Base-by-base conservation (phyloP, 2,797 vertebrate species). In the Sorex maritimensis region DNA sequence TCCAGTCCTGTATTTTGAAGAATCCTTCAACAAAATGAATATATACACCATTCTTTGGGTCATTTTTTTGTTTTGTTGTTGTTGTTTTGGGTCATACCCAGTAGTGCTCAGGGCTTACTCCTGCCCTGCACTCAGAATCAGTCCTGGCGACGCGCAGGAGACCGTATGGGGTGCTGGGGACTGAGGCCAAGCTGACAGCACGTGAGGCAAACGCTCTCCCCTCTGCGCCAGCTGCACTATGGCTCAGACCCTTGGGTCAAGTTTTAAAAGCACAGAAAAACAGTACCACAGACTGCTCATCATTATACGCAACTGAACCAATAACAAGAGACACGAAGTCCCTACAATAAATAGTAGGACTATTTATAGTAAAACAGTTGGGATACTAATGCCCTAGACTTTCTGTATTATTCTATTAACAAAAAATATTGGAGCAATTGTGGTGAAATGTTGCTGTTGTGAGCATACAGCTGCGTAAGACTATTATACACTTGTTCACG, bases 381-480 rank as follows among this genome's bases (percentile, higher is more conserved):
- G 4, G 55, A 52, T 46, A 65, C 6, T 73, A 71, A 79, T 67
- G 61, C 72, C 11, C 13, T 17, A 26, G 15, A 84, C 65, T 49
- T 63, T 34, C 15, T 86, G 21, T 68, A 93, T 26, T 72, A 75
- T 58, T 85, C 52, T 80, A 87, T 77, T 67, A 88, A 79, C 19
- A 92, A 92, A 92, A 92, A 86, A 86, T 52, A 88, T 5, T 63
- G 30, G 85, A 78, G 52, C n/a, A 63, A 93, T 72, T 84, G 80
- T 44, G 71, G 80, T 44, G 79, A 19, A 72, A 15, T 55, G 55
- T 52, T 92, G 86, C n/a, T 72, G 49, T 11, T 90, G 21, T 58
- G 69, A 46, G 24, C 55, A 34, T 30, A 30, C 14, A 73, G 83
- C 0, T 58, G 65, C 80, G 46, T 89, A 65, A 34, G 61, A 74